phyloP scores from a whole-genome alignment of 1,140 invertebrate genomes.

The Atopsyche davidsoni region DNA sequence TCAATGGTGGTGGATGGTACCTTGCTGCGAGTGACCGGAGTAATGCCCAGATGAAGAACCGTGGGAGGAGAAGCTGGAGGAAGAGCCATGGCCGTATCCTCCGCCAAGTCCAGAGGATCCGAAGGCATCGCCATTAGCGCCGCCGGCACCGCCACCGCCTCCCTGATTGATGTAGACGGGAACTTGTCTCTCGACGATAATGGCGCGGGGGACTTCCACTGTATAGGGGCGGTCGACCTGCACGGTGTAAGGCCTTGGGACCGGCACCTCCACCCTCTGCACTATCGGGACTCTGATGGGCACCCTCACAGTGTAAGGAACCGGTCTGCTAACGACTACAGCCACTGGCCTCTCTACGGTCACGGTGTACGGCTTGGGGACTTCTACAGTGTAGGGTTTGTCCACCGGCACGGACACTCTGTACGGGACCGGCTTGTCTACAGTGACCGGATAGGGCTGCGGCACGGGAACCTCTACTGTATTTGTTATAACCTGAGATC shows the following conservation, averaged over 20 bases:
- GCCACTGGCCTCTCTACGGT: conserved; percentile 36
- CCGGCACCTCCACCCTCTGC: conserved; percentile 36
- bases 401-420: conserved; percentile 26
- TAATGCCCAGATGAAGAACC: too few relatives aligned
- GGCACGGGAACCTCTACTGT: conserved; percentile 24
- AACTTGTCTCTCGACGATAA: conserved; percentile 31
- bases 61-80: conserved; percentile 2
- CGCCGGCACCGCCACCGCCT: background rate
- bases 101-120: conserved; percentile 16
- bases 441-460: conserved; percentile 26
- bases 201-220: conserved; percentile 31
- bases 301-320: conserved; percentile 32
- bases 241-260: conserved; percentile 37
- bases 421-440: conserved; percentile 22
- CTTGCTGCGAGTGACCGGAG: too few relatives aligned
- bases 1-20: too few relatives aligned
- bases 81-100: background rate
- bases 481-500: conserved; percentile 26
- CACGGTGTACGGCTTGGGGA: conserved; percentile 34
- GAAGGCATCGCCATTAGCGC: conserved; percentile 28
- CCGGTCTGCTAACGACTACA: conserved; percentile 27
- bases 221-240: conserved; percentile 39
- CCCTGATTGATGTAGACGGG: conserved; percentile 28
- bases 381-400: conserved; percentile 24
- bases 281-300: conserved; percentile 38